Evolutionary conservation across 2,113 vertebrate species (phyloP).

Genomic region (Erythrolamprus reginae): DNA sequence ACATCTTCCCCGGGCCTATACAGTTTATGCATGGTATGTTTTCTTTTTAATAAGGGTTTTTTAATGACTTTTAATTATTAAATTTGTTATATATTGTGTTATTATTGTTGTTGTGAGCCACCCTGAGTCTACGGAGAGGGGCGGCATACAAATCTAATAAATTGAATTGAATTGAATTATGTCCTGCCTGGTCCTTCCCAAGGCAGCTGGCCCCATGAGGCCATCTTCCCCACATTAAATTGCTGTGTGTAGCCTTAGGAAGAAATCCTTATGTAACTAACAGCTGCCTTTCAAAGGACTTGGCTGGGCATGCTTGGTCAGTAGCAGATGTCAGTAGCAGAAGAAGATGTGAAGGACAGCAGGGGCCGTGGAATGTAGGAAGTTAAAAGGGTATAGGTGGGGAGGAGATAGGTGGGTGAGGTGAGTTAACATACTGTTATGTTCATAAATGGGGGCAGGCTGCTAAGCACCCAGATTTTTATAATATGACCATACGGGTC

Average conservation of each 20-base stretch:
- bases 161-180: too few relatives aligned
- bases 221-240: neutral
- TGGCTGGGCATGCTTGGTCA: neutral
- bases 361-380: neutral
- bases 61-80: too few relatives aligned
- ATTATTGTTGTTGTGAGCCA: too few relatives aligned
- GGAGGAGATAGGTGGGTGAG: neutral
- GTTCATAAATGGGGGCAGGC: neutral
- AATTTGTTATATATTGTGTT: too few relatives aligned
- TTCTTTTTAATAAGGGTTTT: too few relatives aligned
- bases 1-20: too few relatives aligned
- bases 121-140: too few relatives aligned
- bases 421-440: neutral
- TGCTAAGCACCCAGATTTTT: neutral
- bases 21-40: too few relatives aligned
- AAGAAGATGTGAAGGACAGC: neutral
- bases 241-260: neutral
- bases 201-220: neutral
- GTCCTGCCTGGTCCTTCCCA: neutral
- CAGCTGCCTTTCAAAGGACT: neutral
- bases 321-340: neutral
- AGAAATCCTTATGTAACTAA: neutral
- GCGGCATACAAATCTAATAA: too few relatives aligned
- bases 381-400: neutral
- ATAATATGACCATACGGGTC: neutral